Percentiles rank a stretch among this genome's conserved stretches.
Conservation (phyloP, 2,113 vertebrate species). For the Myotis yumanensis region DNA sequence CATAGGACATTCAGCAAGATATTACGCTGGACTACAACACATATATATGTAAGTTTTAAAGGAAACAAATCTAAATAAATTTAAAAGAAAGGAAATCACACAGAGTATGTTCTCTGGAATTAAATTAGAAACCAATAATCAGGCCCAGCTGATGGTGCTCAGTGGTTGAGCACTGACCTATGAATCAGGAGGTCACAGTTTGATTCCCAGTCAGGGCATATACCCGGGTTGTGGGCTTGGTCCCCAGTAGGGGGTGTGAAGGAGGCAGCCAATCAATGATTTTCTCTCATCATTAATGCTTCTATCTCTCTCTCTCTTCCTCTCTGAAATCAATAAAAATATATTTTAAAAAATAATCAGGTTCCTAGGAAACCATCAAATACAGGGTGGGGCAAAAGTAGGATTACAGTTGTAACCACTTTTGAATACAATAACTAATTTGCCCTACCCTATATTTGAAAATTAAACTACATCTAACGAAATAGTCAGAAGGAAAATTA, state of each 20-base stretch:
- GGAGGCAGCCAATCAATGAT: no score
- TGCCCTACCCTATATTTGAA: not conserved
- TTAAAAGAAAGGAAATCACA: not conserved
- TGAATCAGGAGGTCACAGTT: no score
- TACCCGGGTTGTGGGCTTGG: no score
- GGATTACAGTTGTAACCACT: not conserved
- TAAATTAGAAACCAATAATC: not conserved
- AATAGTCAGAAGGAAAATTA: not conserved
- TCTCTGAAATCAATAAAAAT: no score
- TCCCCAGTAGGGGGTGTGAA: no score
- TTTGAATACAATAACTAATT: not conserved
- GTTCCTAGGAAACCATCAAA: not conserved
- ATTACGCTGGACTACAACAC: not conserved
- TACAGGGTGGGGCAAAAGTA: not conserved
- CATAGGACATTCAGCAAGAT: not conserved
- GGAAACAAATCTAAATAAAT: not conserved
- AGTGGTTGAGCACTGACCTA: no score
- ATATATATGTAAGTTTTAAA: not conserved
- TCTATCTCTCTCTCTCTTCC: no score
- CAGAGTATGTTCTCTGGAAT: not conserved
- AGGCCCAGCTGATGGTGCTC: not conserved
- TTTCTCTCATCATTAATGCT: no score
- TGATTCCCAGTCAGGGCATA: no score
- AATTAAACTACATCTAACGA: conserved; percentile 3
- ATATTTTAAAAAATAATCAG: not conserved